Base-by-base conservation (phyloP, 1,140 invertebrate genomes). In the Acyrthosiphon pisum region DNA sequence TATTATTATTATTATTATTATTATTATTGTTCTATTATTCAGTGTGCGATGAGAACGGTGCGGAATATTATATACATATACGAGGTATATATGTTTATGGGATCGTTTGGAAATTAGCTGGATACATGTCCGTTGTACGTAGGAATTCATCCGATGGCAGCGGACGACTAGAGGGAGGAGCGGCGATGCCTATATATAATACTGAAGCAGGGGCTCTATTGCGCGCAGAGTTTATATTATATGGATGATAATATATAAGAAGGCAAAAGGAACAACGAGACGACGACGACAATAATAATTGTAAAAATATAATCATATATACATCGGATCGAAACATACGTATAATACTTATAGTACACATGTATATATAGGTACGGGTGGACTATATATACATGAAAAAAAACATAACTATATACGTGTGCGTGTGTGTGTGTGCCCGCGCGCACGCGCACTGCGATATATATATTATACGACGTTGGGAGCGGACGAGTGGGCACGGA, bases 41-140 rank as follows among this genome's bases (percentile, higher is more conserved):
- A 11, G 41, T n/a, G 41, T 30, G 37, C 50, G 20, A 50, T 14
- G 14, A 53, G 22, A 53, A 53, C 50, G 50, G 20, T 53, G 50
- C 6, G 14, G 60, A 35, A 76, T 76, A 76, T n/a, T 76, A 76
- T 76, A 68, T 14, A 18, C n/a, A 76, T 68, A n/a, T 53, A 53
- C 20, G 50, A 53, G 0, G 6, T n/a, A 68, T n/a, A 26, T 68
- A 6, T 60, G 3, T n/a, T n/a, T n/a, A 30, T 30, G 26, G 9
- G 60, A 76, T 76, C 84, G 84, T 87, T 87, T 46, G 14, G 44
- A 87, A 87, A 87, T 87, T 87, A 87, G 84, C 44, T 44, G 84
- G 84, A 18, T 87, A 46, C n/a, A 76, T 76, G 41, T 87, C 83
- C 84, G 84, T 87, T 46, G 9, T 35, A 18, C 30, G n/a, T 46